A percentile compares a stretch with the other conserved stretches of the same genome.
These are phyloP conservation scores for Rhyzopertha dominica DNA, from an alignment of 1,140 invertebrate species.

Conservation along the genomic window DNA sequence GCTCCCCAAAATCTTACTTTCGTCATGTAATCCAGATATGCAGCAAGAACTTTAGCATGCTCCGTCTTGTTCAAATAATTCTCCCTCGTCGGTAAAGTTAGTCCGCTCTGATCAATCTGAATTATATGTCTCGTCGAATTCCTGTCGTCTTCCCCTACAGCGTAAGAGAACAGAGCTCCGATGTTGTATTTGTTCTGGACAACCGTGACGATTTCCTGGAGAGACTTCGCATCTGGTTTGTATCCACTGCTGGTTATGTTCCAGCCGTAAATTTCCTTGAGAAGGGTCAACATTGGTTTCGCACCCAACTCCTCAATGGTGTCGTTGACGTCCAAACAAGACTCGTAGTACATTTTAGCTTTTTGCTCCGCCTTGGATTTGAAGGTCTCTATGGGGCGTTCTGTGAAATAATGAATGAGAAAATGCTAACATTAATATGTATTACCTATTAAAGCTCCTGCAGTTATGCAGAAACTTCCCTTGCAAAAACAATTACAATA, in stretches of 20 bases:
- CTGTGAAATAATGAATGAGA: constrained; percentile 43
- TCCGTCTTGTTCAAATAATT: constrained; percentile 88
- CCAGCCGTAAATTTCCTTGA: constrained; percentile 74
- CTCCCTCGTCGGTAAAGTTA: constrained; percentile 83
- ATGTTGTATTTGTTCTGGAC: constrained; percentile 85
- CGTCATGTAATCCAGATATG: constrained; percentile 90
- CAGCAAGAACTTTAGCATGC: constrained; percentile 72
- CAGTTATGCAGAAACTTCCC: no score
- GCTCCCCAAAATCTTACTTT: constrained; percentile 53
- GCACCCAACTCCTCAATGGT: constrained; percentile 79
- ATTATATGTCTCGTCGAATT: constrained; percentile 86
- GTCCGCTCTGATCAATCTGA: constrained; percentile 87
- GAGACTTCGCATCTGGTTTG: constrained; percentile 52
- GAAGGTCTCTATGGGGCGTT: constrained; percentile 55
- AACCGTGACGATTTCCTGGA: constrained; percentile 72
- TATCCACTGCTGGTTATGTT: constrained; percentile 57
- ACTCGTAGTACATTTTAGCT: constrained; percentile 84
- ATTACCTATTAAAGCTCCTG: no score
- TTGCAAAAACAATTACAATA: no score
- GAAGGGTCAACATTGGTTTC: constrained; percentile 71
- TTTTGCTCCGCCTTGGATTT: constrained; percentile 80
- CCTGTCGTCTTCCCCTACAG: constrained; percentile 87
- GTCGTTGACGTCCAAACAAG: constrained; percentile 90
- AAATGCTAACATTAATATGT: no score
- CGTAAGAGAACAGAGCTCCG: constrained; percentile 85